Evolutionary conservation across 2,113 vertebrate species (phyloP).

Genomic region (Crotalus viridis): DNA sequence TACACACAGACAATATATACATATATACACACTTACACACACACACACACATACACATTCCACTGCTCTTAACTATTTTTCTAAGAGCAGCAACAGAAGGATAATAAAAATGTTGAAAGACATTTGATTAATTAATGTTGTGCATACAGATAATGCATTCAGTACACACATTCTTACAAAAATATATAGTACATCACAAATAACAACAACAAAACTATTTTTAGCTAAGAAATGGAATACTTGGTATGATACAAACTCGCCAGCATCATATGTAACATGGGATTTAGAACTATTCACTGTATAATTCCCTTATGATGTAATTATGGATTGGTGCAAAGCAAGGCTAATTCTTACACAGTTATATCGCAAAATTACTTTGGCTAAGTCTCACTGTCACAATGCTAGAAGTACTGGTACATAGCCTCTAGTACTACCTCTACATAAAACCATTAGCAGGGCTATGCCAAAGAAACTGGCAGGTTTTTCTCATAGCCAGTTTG

Average conservation of each 20-base stretch:
- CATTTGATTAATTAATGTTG: constrained; percentile 34
- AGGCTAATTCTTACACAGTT: constrained; percentile 23
- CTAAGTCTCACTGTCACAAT: constrained; percentile 14
- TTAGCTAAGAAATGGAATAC: constrained; percentile 44
- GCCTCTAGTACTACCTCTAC: constrained; percentile 9
- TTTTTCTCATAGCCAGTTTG: constrained; percentile 3
- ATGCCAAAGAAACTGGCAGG: constrained; percentile 8
- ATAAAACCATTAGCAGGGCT: constrained; percentile 5
- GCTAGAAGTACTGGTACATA: constrained; percentile 35
- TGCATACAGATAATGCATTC: constrained; percentile 36
- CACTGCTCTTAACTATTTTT: constrained; percentile 57
- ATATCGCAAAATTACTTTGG: constrained; percentile 14
- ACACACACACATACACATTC: constrained; percentile 50
- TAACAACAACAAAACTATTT: background rate
- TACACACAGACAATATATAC: constrained; percentile 74
- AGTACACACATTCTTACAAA: constrained; percentile 41
- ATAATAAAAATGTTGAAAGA: constrained; percentile 66
- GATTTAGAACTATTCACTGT: constrained; percentile 44
- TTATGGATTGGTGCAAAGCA: background rate
- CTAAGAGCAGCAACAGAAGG: constrained; percentile 52
- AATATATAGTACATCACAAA: background rate
- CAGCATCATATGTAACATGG: constrained; percentile 32
- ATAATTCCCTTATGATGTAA: constrained; percentile 38
- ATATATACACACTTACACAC: constrained; percentile 53
- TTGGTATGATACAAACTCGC: constrained; percentile 26